A percentile compares a stretch with the other conserved stretches of the same genome.
These are phyloP conservation scores for Eumeta japonica DNA, from an alignment of 1,140 invertebrate genomes.

Conservation along the genomic window DNA sequence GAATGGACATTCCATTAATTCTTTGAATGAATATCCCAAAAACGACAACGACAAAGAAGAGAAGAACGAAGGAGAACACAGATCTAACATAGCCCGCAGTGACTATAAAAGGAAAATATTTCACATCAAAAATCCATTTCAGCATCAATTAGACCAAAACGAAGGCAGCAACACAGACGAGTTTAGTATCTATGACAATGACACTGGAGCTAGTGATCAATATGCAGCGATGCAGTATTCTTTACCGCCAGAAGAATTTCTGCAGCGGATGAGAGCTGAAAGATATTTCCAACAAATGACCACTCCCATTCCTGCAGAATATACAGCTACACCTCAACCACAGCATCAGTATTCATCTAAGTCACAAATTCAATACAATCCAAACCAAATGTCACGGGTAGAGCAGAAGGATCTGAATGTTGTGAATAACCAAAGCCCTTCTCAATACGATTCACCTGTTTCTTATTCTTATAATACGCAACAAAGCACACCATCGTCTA, in stretches of 20 bases:
- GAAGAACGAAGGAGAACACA: constrained; percentile 29
- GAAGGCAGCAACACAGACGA: constrained; percentile 18
- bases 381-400: constrained; percentile 25
- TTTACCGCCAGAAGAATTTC: constrained; percentile 49
- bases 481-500: constrained; percentile 35
- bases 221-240: constrained; percentile 49
- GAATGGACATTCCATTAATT: constrained; percentile 26
- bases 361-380: constrained; percentile 26
- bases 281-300: constrained; percentile 35
- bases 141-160: constrained; percentile 25
- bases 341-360: constrained; percentile 40
- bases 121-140: constrained; percentile 48
- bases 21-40: constrained; percentile 36
- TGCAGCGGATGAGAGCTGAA: constrained; percentile 43
- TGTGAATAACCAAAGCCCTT: constrained; percentile 9
- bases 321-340: constrained; percentile 43
- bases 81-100: constrained; percentile 23
- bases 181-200: constrained; percentile 30
- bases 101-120: constrained; percentile 30
- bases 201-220: constrained; percentile 47
- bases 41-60: constrained; percentile 24
- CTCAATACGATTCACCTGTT: constrained; percentile 19
- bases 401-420: too few species aligned
- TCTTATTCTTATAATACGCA: constrained; percentile 6
- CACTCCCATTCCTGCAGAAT: constrained; percentile 30